A percentile compares a stretch with the other conserved stretches of the same genome.
These are phyloP conservation scores for Drosophila santomea DNA, from an alignment of 1,140 invertebrate genomes.

Conservation along the genomic window DNA sequence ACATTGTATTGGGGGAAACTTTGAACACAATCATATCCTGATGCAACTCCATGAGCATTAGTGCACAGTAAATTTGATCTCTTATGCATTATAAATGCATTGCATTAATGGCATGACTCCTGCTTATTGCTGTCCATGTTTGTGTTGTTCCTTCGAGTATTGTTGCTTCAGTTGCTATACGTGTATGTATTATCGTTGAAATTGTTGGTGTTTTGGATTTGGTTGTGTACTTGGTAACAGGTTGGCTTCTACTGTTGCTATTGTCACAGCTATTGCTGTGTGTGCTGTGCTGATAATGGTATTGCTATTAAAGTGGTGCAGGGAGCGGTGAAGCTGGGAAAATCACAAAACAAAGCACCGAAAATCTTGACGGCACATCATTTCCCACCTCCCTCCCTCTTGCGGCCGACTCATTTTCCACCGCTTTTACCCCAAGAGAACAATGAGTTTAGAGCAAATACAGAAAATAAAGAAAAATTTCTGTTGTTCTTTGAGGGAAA, in stretches of 20 bases:
- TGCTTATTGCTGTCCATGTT: background rate
- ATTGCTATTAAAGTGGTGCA: conserved; percentile 38
- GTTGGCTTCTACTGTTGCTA: conserved; percentile 21
- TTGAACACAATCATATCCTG: background rate
- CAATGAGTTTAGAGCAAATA: conserved; percentile 58
- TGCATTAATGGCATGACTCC: conserved; percentile 13
- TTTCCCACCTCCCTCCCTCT: background rate
- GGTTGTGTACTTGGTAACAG: conserved; percentile 12
- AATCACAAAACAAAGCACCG: background rate
- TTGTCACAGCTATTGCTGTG: conserved; percentile 21
- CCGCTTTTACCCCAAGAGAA: conserved; percentile 14
- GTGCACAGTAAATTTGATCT: background rate
- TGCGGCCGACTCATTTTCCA: background rate
- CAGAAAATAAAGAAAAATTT: conserved; percentile 38
- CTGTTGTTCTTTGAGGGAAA: conserved; percentile 19
- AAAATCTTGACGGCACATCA: conserved; percentile 13
- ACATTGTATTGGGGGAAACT: too few species aligned
- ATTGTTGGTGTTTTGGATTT: background rate
- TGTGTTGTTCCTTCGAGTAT: background rate
- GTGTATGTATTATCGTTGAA: background rate
- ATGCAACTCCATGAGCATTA: background rate
- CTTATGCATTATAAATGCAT: conserved; percentile 15
- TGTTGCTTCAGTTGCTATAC: background rate
- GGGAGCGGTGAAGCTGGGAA: conserved; percentile 25
- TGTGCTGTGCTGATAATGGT: conserved; percentile 54